These are phyloP conservation scores for Delphinus delphis DNA, from an alignment of 2,113 vertebrate species.

Conservation along the genomic window DNA sequence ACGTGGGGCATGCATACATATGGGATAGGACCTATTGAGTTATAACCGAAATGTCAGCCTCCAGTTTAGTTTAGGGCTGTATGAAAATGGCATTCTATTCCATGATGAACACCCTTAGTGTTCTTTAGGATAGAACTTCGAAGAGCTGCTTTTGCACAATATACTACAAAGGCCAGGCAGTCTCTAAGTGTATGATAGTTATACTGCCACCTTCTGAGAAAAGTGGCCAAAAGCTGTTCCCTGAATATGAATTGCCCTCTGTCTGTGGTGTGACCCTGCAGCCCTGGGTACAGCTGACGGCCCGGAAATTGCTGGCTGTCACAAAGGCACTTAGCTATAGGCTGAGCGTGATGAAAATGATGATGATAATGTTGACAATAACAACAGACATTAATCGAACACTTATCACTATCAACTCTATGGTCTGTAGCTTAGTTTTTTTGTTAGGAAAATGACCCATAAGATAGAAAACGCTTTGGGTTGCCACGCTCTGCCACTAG, in stretches of 20 bases:
- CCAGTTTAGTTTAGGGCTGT: background rate
- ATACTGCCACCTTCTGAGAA: background rate
- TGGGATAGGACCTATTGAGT: background rate
- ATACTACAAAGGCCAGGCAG: background rate
- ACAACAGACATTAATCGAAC: background rate
- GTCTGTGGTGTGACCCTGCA: background rate
- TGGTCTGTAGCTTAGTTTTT: background rate
- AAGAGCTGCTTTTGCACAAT: background rate
- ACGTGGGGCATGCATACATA: background rate
- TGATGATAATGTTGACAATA: background rate
- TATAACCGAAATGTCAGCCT: background rate
- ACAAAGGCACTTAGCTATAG: background rate
- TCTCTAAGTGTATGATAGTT: background rate
- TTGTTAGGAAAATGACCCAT: background rate
- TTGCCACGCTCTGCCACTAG: conserved; percentile 53
- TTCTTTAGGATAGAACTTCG: background rate
- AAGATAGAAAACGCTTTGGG: background rate
- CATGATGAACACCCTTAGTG: background rate
- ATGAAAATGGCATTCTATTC: background rate
- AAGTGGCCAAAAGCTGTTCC: background rate
- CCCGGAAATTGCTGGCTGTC: background rate
- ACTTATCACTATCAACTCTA: background rate
- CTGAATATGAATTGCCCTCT: background rate
- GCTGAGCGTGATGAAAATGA: background rate
- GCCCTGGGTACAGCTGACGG: background rate